Conservation (phyloP, 2,888 invertebrate genomes). For the Mesochorus sp. region DNA sequence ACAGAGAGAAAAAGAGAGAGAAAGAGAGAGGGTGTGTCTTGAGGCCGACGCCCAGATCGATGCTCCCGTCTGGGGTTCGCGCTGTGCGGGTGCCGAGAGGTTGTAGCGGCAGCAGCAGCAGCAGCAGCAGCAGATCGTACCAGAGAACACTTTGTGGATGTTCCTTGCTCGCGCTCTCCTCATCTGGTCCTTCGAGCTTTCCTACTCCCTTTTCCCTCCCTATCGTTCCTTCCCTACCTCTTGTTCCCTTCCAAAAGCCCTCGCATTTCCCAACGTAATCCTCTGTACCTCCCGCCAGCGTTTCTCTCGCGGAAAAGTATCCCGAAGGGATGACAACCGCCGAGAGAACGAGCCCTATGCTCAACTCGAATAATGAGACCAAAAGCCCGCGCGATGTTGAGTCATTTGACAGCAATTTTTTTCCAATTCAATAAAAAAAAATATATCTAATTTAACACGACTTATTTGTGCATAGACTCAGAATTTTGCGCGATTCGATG, state of each 20-base stretch:
- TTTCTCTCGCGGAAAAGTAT: conserved; percentile 13
- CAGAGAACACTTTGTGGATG: conserved; percentile 23
- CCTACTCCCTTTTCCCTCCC: conserved; percentile 20
- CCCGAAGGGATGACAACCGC: conserved; percentile 24
- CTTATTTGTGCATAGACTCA: too few species aligned
- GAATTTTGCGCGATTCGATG: not conserved
- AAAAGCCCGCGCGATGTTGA: too few species aligned
- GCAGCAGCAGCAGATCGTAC: conserved; percentile 34
- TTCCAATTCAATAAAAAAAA: too few species aligned
- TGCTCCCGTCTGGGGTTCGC: conserved; percentile 78
- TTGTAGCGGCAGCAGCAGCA: conserved; percentile 31
- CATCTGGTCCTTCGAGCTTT: conserved; percentile 39
- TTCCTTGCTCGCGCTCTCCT: conserved; percentile 48
- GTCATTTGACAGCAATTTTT: too few species aligned
- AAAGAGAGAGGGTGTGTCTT: conserved; percentile 69
- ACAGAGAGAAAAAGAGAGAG: conserved; percentile 42
- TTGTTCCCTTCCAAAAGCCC: not conserved
- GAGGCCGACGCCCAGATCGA: conserved; percentile 81
- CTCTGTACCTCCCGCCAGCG: not conserved
- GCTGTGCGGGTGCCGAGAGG: conserved; percentile 67
- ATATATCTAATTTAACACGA: too few species aligned
- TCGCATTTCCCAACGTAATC: not conserved
- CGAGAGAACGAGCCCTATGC: not conserved
- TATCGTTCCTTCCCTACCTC: not conserved
- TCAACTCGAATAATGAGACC: conserved; percentile 3